Conservation (phyloP, 1,140 invertebrate genomes). For the Zaprionus taronus region DNA sequence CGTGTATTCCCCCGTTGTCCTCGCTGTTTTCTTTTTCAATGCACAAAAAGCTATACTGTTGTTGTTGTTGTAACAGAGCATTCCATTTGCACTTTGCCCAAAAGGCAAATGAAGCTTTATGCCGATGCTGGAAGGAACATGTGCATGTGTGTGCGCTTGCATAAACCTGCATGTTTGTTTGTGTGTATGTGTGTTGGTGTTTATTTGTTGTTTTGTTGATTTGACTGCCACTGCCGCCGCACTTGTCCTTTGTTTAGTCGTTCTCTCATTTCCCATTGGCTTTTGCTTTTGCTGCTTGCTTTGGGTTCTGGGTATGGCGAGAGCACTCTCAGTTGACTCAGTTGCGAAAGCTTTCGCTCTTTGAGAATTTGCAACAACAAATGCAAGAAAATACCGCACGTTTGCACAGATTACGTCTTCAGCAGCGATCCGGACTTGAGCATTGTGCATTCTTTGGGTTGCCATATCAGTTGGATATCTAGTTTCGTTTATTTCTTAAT, state of each 20-base stretch:
- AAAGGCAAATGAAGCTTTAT: slow-evolving; percentile 42
- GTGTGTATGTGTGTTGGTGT: slow-evolving; percentile 17
- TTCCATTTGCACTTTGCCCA: slow-evolving; percentile 38
- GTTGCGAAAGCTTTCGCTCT: slow-evolving; percentile 40
- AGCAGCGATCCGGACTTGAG: slow-evolving; percentile 20
- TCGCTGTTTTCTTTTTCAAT: slow-evolving; percentile 13
- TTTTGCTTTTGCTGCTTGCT: slow-evolving; percentile 15
- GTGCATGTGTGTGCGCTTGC: neutral
- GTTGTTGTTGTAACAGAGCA: slow-evolving; percentile 38
- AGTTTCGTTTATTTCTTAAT: slow-evolving; percentile 12
- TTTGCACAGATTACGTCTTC: slow-evolving; percentile 41
- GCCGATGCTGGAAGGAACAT: slow-evolving; percentile 7
- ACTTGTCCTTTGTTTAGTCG: slow-evolving; percentile 45
- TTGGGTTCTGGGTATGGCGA: slow-evolving; percentile 2
- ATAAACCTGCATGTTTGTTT: neutral
- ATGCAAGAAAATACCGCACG: slow-evolving; percentile 35
- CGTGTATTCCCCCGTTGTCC: slow-evolving; percentile 45
- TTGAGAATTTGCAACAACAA: neutral
- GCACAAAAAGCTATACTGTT: slow-evolving; percentile 70
- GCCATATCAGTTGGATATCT: slow-evolving; percentile 41
- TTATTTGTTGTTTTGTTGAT: slow-evolving; percentile 36
- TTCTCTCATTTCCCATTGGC: slow-evolving; percentile 31
- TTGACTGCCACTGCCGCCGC: slow-evolving; percentile 18
- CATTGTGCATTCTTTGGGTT: slow-evolving; percentile 32
- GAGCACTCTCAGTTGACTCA: slow-evolving; percentile 10